Base-by-base conservation (phyloP, 2,888 invertebrate species). In the Adelognathus sp. region DNA sequence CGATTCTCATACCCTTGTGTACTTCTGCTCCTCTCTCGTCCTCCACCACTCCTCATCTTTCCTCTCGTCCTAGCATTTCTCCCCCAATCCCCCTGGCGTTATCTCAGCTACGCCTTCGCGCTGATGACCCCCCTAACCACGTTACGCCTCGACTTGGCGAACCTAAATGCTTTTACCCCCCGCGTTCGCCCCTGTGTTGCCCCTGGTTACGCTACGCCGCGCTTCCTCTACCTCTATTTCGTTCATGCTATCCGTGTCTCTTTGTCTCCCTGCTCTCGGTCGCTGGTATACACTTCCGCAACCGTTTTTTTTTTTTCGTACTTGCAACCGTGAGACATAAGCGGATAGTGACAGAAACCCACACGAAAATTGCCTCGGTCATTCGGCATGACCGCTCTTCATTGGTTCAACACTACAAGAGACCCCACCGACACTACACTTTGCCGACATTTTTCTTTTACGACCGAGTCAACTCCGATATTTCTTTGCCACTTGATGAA, bases 51-150 rank as follows among this genome's bases (percentile, higher is more conserved):
- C 39, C 72, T 39, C 70, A 58, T 46, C 63, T 58, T 80, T 73
- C 76, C 74, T 29, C 60, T 29, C 54, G 52, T 36, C 39, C 18
- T 54, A 16, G 7, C 64, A 39, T 58, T 73, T 36, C 7, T 3
- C 14, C 41, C 54, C 46, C 75, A 75, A 75, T 67, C 61, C 79
- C 79, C 75, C 63, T 58, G 72, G 75, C 77, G 77, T 84, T 86
- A 84, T 85, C 86, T 84, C 84, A 77, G 80, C 78, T 79, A 75
- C 79, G 81, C 82, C 82, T 82, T 81, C 84, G 79, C 81, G 84
- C 84, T 85, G 85, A 86, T 85, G 86, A 86, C 83, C 84, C 46
- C n/a, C 84, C 82, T 86, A 86, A 85, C 85, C 85, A 83, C 80
- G 85, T 86, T 87, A 86, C 85, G 80, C 79, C 83, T 80, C 84